Evolutionary conservation across 2,888 invertebrate genomes (phyloP).

Genomic region (Piscicola geometra): DNA sequence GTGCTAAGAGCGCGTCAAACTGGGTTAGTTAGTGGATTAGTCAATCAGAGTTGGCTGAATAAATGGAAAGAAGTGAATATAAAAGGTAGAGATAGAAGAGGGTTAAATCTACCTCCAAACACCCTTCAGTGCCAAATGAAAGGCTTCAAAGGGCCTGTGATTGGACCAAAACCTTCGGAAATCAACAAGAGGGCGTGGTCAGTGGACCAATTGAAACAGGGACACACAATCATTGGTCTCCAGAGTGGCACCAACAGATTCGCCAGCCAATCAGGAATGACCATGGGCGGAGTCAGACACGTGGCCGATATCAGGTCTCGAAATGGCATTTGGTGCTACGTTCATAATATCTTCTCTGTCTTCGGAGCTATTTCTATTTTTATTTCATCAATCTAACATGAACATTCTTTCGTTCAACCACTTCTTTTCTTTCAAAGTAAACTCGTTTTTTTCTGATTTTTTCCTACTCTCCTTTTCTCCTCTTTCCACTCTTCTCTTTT

Average conservation of each 20-base stretch:
- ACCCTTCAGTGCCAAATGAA: conserved; percentile 49
- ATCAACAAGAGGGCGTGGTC: conserved; percentile 49
- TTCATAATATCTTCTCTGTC: neutral
- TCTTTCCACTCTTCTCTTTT: no score
- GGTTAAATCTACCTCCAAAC: no score
- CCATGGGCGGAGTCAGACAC: conserved; percentile 47
- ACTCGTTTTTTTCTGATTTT: no score
- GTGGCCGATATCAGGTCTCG: conserved; percentile 28
- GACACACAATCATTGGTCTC: conserved; percentile 41
- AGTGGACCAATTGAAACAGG: conserved; percentile 47
- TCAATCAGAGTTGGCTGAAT: no score
- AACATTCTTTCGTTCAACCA: no score
- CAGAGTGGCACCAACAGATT: conserved; percentile 51
- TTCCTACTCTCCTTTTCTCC: no score
- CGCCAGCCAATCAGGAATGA: conserved; percentile 51
- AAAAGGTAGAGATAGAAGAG: no score
- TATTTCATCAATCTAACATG: no score
- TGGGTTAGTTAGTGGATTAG: no score
- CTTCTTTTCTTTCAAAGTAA: no score
- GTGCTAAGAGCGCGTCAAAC: no score
- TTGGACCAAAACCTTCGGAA: conserved; percentile 52
- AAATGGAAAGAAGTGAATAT: neutral
- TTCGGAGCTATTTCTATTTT: neutral
- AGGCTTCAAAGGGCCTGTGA: conserved; percentile 50
- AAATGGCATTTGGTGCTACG: neutral